Evolutionary conservation across 2,888 invertebrate species (phyloP).

Genomic region (Morpho helenor): DNA sequence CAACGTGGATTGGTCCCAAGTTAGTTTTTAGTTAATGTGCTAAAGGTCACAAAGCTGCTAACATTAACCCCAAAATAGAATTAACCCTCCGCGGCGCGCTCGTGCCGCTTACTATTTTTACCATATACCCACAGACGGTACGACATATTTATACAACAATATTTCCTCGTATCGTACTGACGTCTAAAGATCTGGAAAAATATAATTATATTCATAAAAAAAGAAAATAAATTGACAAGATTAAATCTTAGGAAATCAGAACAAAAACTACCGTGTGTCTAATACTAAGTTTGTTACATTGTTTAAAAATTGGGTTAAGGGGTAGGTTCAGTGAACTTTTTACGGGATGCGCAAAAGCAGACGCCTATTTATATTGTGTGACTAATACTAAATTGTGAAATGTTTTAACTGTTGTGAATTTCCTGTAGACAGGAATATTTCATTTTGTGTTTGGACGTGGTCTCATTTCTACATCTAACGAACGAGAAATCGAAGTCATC

Average conservation of each 20-base stretch:
- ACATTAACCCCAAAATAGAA: constrained; percentile 55
- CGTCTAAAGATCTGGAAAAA: constrained; percentile 24
- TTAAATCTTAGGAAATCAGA: neutral
- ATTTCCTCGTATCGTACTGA: constrained; percentile 31
- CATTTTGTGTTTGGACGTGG: constrained; percentile 16
- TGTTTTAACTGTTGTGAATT: constrained; percentile 54
- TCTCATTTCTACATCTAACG: neutral
- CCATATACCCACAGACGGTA: constrained; percentile 39
- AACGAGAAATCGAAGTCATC: constrained; percentile 3
- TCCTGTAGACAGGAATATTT: constrained; percentile 46
- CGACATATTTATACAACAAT: constrained; percentile 46
- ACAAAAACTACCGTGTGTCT: neutral
- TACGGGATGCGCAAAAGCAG: constrained; percentile 37
- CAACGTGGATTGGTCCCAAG: too few relatives aligned
- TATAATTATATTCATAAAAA: neutral
- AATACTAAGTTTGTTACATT: neutral
- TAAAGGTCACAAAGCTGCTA: constrained; percentile 25
- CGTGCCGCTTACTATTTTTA: constrained; percentile 55
- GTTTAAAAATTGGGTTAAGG: constrained; percentile 20
- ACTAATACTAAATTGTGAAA: constrained; percentile 59
- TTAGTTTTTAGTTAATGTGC: neutral
- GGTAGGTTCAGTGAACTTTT: constrained; percentile 33
- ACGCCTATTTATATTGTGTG: constrained; percentile 71
- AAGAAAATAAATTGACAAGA: constrained; percentile 3
- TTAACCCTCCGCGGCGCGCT: constrained; percentile 57